Base-by-base conservation (phyloP, 2,113 vertebrate species). In the Vulpes lagopus region DNA sequence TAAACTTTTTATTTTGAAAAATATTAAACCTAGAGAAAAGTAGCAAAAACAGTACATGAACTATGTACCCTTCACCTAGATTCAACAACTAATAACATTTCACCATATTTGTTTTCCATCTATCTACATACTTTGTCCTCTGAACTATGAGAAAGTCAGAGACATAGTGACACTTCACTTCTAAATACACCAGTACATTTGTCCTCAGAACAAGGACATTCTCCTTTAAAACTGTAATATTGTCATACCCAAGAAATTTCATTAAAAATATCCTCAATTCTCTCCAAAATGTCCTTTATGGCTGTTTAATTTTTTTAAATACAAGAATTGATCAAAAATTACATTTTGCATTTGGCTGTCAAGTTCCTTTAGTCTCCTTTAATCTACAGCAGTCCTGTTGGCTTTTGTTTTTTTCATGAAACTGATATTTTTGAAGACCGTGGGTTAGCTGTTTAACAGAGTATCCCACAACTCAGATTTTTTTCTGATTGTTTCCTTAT, bases 1-100 rank as follows among this genome's bases (percentile, higher is more conserved):
- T 67, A 51, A 96, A 67, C 11, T 73, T 93, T 89, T 90, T 85
- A 96, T 88, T 93, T 93, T 88, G 73, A 96, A 91, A 97, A 93
- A 49, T 27, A 71, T 69, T 97, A 67, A 88, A 94, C 76, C 87
- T 91, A 95, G n/a, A 95, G 55, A 93, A 93, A 93, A 95, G 71
- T 65, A 96, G 73, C 74, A 95, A 91, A 97, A 96, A 84, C 16
- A 80, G 57, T 65, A 87, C 25, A 93, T 64, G 73, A 96, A 89
- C 64, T 67, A 88, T 20, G 25, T 78, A 91, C 7, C 49, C 20
- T 96, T 96, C 57, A 89, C 35, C 32, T 89, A 83, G 78, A 79
- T 91, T 60, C 62, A 92, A 57, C 51, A 73, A 86, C 57, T 69
- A 91, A 16, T 73, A 84, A 73, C 69, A 84, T 84, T 94, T 90